Percentiles rank a stretch among this genome's conserved stretches.
Evolutionary conservation across 2,113 vertebrate genomes (phyloP).

Genomic region (Hippocampus guttulatus): DNA sequence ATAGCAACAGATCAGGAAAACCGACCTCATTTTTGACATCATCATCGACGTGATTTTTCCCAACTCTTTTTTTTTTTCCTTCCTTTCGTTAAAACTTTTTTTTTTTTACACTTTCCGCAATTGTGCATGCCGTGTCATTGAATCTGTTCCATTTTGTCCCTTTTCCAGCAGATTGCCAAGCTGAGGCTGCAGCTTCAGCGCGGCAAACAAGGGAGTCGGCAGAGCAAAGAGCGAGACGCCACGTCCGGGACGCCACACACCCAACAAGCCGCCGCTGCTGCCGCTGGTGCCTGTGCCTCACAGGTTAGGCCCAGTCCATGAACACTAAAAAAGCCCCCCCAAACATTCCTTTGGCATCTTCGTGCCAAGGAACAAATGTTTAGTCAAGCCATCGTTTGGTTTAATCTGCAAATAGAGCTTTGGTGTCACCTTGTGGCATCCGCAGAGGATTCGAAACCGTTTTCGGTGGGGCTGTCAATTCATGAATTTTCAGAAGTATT

Average conservation of each 20-base stretch:
- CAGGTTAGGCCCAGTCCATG: slow-evolving; percentile 42
- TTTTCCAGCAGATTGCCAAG: slow-evolving; percentile 87
- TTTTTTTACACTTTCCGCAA: fast-evolving
- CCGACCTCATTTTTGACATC: background rate
- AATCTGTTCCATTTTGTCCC: background rate
- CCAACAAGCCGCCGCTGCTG: slow-evolving; percentile 21
- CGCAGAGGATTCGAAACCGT: too few relatives aligned
- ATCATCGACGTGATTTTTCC: background rate
- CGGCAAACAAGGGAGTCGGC: slow-evolving; percentile 84
- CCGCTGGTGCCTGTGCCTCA: slow-evolving; percentile 25
- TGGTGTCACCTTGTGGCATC: too few relatives aligned
- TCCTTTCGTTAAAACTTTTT: background rate
- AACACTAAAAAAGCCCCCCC: too few relatives aligned
- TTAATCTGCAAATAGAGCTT: too few relatives aligned
- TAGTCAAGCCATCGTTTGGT: too few relatives aligned
- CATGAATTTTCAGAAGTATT: too few relatives aligned
- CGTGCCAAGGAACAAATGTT: too few relatives aligned
- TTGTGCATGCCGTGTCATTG: slow-evolving; percentile 6
- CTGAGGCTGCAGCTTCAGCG: slow-evolving; percentile 90
- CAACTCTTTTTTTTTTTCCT: background rate
- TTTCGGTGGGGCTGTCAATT: too few relatives aligned
- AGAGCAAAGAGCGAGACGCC: slow-evolving; percentile 77
- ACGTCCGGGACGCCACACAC: slow-evolving; percentile 24
- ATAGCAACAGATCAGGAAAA: background rate
- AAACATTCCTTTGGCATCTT: too few relatives aligned